Conservation (phyloP, 2,797 vertebrate species). For the Xenops minutus region DNA sequence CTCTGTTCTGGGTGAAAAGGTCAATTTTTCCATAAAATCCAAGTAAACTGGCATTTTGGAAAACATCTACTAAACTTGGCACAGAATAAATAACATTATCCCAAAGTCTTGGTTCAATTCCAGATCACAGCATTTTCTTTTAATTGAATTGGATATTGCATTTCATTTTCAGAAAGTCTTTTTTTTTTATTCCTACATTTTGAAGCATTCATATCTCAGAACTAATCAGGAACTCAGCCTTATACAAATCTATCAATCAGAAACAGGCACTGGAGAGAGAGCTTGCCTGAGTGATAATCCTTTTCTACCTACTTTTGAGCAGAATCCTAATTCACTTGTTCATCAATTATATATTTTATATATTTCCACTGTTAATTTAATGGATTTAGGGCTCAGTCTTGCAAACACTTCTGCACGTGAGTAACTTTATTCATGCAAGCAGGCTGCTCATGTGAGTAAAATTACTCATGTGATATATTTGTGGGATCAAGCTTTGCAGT, state of each 20-base stretch:
- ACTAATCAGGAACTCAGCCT: slow-evolving; percentile 35
- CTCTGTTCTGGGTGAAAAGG: slow-evolving; percentile 70
- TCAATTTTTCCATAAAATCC: slow-evolving; percentile 62
- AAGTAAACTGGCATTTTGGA: slow-evolving; percentile 58
- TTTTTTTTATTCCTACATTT: slow-evolving; percentile 40
- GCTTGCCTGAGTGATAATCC: slow-evolving; percentile 58
- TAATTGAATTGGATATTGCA: slow-evolving; percentile 71
- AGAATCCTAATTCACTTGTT: slow-evolving; percentile 60
- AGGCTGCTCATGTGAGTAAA: not conserved
- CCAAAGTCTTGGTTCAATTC: slow-evolving; percentile 68
- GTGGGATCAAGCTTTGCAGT: not conserved
- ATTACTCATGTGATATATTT: not conserved
- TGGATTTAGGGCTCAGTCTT: slow-evolving; percentile 31
- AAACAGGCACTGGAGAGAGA: slow-evolving; percentile 10
- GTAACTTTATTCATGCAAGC: slow-evolving; percentile 18
- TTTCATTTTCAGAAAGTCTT: slow-evolving; percentile 68
- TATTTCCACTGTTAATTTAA: slow-evolving; percentile 48
- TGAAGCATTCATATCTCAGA: slow-evolving; percentile 33
- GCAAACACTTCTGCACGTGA: not conserved
- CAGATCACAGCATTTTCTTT: slow-evolving; percentile 66
- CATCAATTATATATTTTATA: slow-evolving; percentile 59
- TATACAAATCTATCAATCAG: slow-evolving; percentile 47
- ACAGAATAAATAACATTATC: slow-evolving; percentile 49
- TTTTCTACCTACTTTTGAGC: slow-evolving; percentile 52
- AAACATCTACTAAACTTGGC: slow-evolving; percentile 64